Conservation (phyloP, 1,140 invertebrate genomes). For the Nephila pilipes region DNA sequence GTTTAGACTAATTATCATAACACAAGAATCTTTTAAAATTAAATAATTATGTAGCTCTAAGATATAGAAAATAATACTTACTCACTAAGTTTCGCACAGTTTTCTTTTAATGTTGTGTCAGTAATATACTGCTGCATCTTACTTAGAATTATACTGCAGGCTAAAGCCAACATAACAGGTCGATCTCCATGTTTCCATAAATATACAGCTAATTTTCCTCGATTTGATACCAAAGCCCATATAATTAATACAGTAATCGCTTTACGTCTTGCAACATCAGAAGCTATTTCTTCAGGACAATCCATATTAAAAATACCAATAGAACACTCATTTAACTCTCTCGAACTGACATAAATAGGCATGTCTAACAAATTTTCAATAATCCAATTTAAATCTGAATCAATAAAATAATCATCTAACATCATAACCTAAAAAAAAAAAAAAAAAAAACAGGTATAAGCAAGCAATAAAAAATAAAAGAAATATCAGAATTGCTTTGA, state of each 20-base stretch:
- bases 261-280: constrained; percentile 78
- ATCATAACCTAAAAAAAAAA: constrained; percentile 28
- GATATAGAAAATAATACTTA: constrained; percentile 5
- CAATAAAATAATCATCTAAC: constrained; percentile 70
- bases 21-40: too few relatives aligned
- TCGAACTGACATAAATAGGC: constrained; percentile 80
- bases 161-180: constrained; percentile 81
- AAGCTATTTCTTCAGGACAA: constrained; percentile 77
- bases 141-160: constrained; percentile 78
- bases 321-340: constrained; percentile 80
- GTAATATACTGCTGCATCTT: constrained; percentile 74
- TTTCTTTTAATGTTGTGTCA: constrained; percentile 70
- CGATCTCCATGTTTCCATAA: constrained; percentile 81
- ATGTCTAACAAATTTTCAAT: constrained; percentile 79
- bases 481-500: not conserved
- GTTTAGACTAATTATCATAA: too few relatives aligned
- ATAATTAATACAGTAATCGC: constrained; percentile 75
- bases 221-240: constrained; percentile 80
- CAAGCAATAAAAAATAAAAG: not conserved
- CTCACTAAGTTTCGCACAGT: constrained; percentile 56
- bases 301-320: constrained; percentile 78
- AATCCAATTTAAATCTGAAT: constrained; percentile 74
- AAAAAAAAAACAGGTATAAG: not conserved
- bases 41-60: too few relatives aligned
- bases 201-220: constrained; percentile 80